Evolutionary conservation across 2,888 invertebrate genomes (phyloP), one percentile per base, ranked within the genome.

Genomic region (Rosalia funebris): DNA sequence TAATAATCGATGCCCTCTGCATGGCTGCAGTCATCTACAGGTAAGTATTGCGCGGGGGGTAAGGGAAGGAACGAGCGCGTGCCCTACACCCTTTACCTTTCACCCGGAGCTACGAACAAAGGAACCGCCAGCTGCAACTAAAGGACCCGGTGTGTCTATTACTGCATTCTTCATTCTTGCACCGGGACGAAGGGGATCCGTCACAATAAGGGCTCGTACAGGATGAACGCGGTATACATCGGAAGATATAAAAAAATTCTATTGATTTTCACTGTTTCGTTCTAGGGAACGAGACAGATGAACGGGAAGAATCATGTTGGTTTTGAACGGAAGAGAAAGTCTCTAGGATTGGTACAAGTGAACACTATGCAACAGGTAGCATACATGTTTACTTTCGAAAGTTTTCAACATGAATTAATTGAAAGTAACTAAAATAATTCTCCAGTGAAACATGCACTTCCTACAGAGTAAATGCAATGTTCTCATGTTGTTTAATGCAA

Each of bases 1-100:
- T 55, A 59, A 53, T 59, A 59, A 53, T 48, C 59, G 36, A 54
- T 48, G 54, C 47, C 47, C 44, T 39, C 32, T 19, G 53, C 39
- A 25, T 34, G 25, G 25, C 39, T 55, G 41, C 56, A 37, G 20
- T 54, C 44, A 53, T 45, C 52, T 32, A 57, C 62, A 60, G 60
- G 56, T 56, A 63, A 59, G 47, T 55, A 56, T 45, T 36, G 42
- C 47, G 47, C 55, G 64, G 57, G 68, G 55, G 12, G 53, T 32
- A 55, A 59, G 48, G 48, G 45, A 34, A 61, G 57, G 64, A 60
- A 58, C 63, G 53, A 58, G 65, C 75, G 73, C 75, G 75, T 73
- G 74, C 70, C 72, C 65, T 74, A 57, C 74, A 75, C 75, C 76
- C 74, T 75, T 75, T 73, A 72, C 74, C 72, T 75, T 75, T 74